These are phyloP conservation scores for Melieria picta DNA, from an alignment of 2,888 invertebrate species.

Conservation along the genomic window DNA sequence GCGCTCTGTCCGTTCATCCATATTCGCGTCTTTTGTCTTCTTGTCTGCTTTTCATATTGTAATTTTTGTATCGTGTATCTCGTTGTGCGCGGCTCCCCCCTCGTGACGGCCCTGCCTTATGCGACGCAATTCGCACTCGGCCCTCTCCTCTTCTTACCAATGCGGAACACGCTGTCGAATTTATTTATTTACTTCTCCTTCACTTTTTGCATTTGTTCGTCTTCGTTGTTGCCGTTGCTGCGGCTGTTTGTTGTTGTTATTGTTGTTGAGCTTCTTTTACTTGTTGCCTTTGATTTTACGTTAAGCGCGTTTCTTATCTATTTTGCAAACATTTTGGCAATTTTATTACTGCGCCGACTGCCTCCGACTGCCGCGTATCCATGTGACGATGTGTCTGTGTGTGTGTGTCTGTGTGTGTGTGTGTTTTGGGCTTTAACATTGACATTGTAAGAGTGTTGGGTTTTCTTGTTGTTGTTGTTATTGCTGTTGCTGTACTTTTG, in stretches of 20 bases:
- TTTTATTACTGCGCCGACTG: constrained; percentile 3
- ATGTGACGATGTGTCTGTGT: not conserved
- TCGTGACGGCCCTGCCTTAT: too few species aligned
- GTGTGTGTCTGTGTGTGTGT: constrained; percentile 10
- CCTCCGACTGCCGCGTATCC: not conserved
- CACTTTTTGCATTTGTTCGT: not conserved
- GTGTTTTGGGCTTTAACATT: constrained; percentile 15
- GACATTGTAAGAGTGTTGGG: constrained; percentile 14
- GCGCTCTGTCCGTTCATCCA: too few species aligned
- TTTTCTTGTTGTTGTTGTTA: not conserved
- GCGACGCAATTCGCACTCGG: too few species aligned
- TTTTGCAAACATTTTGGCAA: constrained; percentile 32
- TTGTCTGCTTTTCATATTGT: not conserved
- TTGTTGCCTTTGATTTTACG: not conserved
- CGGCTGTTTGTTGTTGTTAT: not conserved
- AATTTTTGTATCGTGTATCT: not conserved
- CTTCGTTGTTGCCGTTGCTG: not conserved
- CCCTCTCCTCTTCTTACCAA: too few species aligned
- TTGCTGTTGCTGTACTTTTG: not conserved
- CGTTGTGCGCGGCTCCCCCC: too few species aligned
- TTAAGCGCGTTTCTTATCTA: constrained; percentile 17
- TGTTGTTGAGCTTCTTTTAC: not conserved
- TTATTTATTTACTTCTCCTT: not conserved
- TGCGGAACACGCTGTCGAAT: too few species aligned
- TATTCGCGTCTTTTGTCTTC: not conserved